These are phyloP conservation scores for Spodoptera littoralis DNA, from an alignment of 2,888 invertebrate genomes.

Conservation along the genomic window DNA sequence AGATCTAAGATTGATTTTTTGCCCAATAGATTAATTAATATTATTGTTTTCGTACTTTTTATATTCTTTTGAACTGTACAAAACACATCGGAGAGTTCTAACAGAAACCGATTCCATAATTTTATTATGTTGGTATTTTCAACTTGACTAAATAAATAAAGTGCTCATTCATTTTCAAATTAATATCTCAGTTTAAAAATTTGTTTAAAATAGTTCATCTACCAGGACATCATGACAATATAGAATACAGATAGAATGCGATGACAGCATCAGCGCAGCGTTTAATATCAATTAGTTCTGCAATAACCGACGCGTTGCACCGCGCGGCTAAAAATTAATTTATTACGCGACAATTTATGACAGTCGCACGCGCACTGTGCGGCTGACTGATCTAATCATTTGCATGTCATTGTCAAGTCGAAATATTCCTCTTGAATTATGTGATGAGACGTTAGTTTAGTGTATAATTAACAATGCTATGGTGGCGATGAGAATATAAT, in stretches of 20 bases:
- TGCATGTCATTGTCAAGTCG: conserved; percentile 34
- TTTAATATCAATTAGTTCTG: conserved; percentile 61
- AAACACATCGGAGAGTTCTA: no score
- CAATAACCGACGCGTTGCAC: conserved; percentile 52
- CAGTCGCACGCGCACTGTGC: conserved; percentile 42
- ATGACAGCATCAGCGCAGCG: conserved; percentile 52
- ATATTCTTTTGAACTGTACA: no score
- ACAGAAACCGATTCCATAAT: no score
- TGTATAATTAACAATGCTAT: no score
- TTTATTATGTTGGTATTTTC: no score
- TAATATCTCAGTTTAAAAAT: no score
- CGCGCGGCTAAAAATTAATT: conserved; percentile 66
- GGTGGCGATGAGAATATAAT: background rate
- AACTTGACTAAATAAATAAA: no score
- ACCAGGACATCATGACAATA: conserved; percentile 23
- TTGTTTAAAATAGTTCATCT: conserved; percentile 1
- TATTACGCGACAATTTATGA: conserved; percentile 54
- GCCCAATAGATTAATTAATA: no score
- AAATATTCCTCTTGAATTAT: background rate
- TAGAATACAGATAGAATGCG: conserved; percentile 22
- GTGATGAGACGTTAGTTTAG: no score
- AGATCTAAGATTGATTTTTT: no score
- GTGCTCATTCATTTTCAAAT: no score
- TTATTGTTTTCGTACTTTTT: no score
- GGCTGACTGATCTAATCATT: conserved; percentile 48